A percentile compares a stretch with the other conserved stretches of the same genome.
phyloP scores from a whole-genome alignment of 2,113 vertebrate genomes.

The Cricetomys ansorgei region DNA sequence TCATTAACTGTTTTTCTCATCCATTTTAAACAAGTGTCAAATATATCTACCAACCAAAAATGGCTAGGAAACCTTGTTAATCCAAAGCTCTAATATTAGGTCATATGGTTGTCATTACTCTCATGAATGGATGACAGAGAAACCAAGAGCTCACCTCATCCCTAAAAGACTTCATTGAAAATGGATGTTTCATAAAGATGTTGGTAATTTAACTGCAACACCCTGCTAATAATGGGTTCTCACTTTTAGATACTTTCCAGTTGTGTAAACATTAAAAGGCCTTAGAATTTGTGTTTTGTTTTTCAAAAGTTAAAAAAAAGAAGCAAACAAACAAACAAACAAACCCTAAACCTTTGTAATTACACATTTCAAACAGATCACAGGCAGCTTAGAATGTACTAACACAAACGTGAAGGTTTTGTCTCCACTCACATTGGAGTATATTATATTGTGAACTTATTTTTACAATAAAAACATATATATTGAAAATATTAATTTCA shows the following conservation, averaged over 20 bases:
- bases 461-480: not conserved
- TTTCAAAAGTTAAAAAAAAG: not conserved
- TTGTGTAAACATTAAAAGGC: not conserved
- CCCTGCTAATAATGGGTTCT: not conserved
- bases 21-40: not conserved
- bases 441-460: not conserved
- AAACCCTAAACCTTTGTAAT: not conserved
- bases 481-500: not conserved
- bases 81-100: not conserved
- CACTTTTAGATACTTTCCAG: not conserved
- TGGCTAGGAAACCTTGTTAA: not conserved
- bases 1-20: not conserved
- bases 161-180: conserved; percentile 5
- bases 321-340: too few species aligned
- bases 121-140: not conserved
- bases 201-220: not conserved
- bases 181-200: not conserved
- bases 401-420: not conserved
- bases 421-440: not conserved
- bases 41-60: not conserved
- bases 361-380: not conserved
- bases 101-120: not conserved
- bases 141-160: not conserved
- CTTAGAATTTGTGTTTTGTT: not conserved
- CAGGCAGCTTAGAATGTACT: not conserved